phyloP scores from a whole-genome alignment of 2,888 invertebrate species.

The Atethmia centrago region DNA sequence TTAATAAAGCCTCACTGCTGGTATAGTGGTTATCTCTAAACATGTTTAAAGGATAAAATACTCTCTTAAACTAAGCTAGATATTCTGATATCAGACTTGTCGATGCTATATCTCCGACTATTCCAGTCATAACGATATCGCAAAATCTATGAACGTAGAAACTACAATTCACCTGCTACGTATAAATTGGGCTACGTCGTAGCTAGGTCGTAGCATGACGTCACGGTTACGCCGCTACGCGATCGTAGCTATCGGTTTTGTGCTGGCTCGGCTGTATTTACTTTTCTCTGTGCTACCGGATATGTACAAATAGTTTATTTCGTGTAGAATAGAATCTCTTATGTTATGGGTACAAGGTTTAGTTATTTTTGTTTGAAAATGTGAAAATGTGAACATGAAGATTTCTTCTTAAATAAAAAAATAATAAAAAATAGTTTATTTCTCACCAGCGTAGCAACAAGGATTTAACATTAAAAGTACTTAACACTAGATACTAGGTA shows the following conservation, averaged over 20 bases:
- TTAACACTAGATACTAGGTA: no score
- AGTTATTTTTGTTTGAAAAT: background rate
- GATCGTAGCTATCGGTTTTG: constrained; percentile 34
- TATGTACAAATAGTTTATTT: constrained; percentile 14
- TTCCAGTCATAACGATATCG: background rate
- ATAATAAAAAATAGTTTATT: no score
- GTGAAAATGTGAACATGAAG: background rate
- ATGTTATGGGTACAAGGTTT: background rate
- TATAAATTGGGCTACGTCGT: constrained; percentile 23
- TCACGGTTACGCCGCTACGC: constrained; percentile 43
- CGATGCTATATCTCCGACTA: background rate
- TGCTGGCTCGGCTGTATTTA: constrained; percentile 30
- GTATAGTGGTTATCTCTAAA: background rate
- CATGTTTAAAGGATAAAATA: background rate
- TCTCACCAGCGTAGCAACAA: no score
- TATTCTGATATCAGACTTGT: background rate
- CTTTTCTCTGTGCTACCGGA: constrained; percentile 13
- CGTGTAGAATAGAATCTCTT: background rate
- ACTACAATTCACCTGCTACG: background rate
- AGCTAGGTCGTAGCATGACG: constrained; percentile 28
- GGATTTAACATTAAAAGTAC: no score
- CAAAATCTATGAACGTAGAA: constrained; percentile 11
- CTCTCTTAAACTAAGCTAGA: background rate
- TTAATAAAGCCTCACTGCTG: no score
- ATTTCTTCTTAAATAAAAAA: background rate